Evolutionary conservation across 2,797 vertebrate species (phyloP).

Genomic region (Pteropus rufus): DNA sequence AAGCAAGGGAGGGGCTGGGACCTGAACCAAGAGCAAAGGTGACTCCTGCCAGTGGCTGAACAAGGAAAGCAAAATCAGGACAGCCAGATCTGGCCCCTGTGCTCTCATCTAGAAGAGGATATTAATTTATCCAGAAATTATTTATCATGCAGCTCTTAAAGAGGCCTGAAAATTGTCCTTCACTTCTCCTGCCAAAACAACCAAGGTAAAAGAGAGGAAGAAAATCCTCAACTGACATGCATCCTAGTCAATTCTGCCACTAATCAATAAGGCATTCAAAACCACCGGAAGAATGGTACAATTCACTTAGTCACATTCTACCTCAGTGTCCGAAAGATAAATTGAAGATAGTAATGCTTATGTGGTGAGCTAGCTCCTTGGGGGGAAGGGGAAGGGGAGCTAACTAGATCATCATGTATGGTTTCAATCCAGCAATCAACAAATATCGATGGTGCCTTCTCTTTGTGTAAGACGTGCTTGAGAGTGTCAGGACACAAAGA

Average conservation of each 20-base stretch:
- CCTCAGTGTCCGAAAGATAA: background rate
- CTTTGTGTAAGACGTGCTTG: background rate
- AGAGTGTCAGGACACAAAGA: background rate
- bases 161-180: conserved; percentile 34
- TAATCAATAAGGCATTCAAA: conserved; percentile 48
- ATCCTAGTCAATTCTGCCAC: background rate
- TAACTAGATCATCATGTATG: background rate
- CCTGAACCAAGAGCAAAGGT: background rate
- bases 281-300: background rate
- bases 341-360: background rate
- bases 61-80: background rate
- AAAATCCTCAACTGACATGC: background rate
- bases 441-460: background rate
- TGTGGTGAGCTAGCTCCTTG: background rate
- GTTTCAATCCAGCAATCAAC: background rate
- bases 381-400: no score
- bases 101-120: background rate
- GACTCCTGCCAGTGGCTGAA: background rate
- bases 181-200: conserved; percentile 21
- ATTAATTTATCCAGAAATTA: conserved; percentile 29
- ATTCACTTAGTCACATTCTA: background rate
- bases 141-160: background rate
- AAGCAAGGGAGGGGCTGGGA: conserved; percentile 52
- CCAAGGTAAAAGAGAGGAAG: conserved; percentile 24
- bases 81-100: background rate